Evolutionary conservation across 2,797 vertebrate genomes (phyloP), one percentile per base, ranked within the genome.

Genomic region (Lacerta bilineata): DNA sequence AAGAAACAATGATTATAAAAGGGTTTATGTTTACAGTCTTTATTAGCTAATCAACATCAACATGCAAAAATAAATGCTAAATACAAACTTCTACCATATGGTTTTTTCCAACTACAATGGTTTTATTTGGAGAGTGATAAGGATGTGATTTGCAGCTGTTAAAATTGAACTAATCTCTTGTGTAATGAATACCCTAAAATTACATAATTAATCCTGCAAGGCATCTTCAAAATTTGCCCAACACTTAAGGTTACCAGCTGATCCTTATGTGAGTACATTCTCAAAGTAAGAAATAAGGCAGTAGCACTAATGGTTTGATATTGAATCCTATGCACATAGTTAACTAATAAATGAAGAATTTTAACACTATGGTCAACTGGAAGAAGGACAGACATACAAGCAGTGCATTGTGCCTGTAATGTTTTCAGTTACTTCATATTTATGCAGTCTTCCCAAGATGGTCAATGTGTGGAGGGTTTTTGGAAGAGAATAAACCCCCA

Each of bases 11-110:
- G 95, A 93, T 97, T 96, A 97, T 97, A 96, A 96, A 95, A 95
- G 94, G 96, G 96, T 97, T 96, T 96, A 98, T 97, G 97, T 96
- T 95, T 98, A 98, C 98, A 98, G 97, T 97, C 96, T 97, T 97
- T 97, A 97, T 98, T 98, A 98, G 95, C 98, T 98, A 98, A 98
- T 96, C 96, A 97, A 98, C 97, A 98, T 96, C 97, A 97, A 98
- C 98, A 99, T 98, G 98, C 98, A 98, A 97, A 97, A 97, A 97
- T 97, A 97, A 97, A 97, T 96, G 96, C 97, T 98, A 98, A 96
- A 96, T 97, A 97, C 98, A 96, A 97, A 97, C 97, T 97, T 97
- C 97, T 98, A 98, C 97, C 96, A 92, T 96, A 94, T 86, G 93
- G 93, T 93, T 95, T 84, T 92, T 95, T 96, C 93, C 88, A 95